Evolutionary conservation across 1,140 invertebrate species (phyloP).

Genomic region (Drosophila tani): DNA sequence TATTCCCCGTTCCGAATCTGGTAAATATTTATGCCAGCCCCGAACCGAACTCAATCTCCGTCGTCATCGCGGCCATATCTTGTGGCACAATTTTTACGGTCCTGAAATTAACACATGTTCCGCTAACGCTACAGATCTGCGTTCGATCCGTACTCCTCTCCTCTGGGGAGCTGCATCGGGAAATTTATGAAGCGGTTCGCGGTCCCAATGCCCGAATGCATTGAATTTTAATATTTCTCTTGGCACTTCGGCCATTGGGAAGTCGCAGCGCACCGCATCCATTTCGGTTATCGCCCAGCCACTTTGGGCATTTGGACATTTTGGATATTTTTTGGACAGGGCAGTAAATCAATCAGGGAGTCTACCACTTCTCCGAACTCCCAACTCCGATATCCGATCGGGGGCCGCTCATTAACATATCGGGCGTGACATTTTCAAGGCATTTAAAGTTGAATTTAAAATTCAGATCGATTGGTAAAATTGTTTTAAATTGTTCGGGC

Average conservation of each 20-base stretch:
- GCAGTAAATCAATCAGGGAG: slow-evolving; percentile 65
- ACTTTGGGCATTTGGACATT: slow-evolving; percentile 32
- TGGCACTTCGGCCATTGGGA: slow-evolving; percentile 39
- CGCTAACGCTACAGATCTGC: slow-evolving; percentile 52
- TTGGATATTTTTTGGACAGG: slow-evolving; percentile 13
- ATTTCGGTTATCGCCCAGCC: slow-evolving; percentile 51
- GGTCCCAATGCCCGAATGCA: slow-evolving; percentile 13
- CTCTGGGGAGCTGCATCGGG: slow-evolving; percentile 34
- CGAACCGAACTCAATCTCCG: slow-evolving; percentile 36
- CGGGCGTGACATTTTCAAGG: slow-evolving; percentile 10
- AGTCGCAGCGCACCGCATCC: slow-evolving; percentile 35
- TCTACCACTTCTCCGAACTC: slow-evolving; percentile 22
- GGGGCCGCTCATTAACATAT: slow-evolving; percentile 21
- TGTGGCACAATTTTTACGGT: slow-evolving; percentile 66
- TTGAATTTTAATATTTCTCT: slow-evolving; percentile 54
- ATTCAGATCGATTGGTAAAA: slow-evolving; percentile 20
- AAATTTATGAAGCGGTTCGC: slow-evolving; percentile 33
- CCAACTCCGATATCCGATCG: slow-evolving; percentile 3
- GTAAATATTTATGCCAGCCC: slow-evolving; percentile 66
- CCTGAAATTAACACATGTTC: slow-evolving; percentile 71
- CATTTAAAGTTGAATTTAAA: slow-evolving; percentile 16
- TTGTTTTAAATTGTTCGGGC: not conserved
- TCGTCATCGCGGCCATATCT: slow-evolving; percentile 34
- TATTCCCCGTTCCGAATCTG: slow-evolving; percentile 64
- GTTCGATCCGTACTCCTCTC: slow-evolving; percentile 8